Evolutionary conservation across 2,888 invertebrate species (phyloP).

Genomic region (Hoplodrina blanda): DNA sequence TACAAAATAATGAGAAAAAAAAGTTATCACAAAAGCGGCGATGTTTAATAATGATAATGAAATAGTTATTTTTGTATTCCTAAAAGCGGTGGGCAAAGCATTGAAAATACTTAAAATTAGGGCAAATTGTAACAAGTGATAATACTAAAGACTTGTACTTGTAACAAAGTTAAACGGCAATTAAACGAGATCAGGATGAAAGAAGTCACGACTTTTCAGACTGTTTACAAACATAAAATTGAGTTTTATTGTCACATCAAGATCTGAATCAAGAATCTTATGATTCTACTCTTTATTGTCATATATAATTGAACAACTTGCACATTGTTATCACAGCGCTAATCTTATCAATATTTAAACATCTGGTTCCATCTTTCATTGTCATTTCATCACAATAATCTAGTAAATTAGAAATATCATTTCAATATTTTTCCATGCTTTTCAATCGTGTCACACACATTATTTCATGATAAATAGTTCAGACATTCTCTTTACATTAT

Average conservation of each 20-base stretch:
- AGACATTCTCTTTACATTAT: conserved; percentile 29
- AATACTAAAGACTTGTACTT: conserved; percentile 57
- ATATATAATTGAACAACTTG: conserved; percentile 56
- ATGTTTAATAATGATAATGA: conserved; percentile 45
- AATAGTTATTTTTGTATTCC: conserved; percentile 36
- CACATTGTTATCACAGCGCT: conserved; percentile 64
- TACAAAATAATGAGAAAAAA: conserved; percentile 47
- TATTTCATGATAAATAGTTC: conserved; percentile 29
- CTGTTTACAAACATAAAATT: conserved; percentile 18
- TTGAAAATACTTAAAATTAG: conserved; percentile 59
- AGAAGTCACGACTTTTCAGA: conserved; percentile 24
- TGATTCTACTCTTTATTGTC: conserved; percentile 61
- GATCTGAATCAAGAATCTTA: conserved; percentile 27
- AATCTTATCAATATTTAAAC: conserved; percentile 57
- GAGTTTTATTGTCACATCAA: conserved; percentile 16
- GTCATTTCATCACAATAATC: conserved; percentile 55
- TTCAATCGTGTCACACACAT: conserved; percentile 54
- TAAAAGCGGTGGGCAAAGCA: conserved; percentile 68
- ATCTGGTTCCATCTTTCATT: conserved; percentile 30
- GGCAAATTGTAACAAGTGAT: conserved; percentile 53
- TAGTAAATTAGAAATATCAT: conserved; percentile 34
- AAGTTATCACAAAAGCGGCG: conserved; percentile 65
- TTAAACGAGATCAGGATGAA: conserved; percentile 55
- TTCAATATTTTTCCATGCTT: conserved; percentile 31
- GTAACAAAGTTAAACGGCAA: conserved; percentile 45